Conservation (phyloP, 2,888 invertebrate genomes). For the Drosophila eohydei region DNA sequence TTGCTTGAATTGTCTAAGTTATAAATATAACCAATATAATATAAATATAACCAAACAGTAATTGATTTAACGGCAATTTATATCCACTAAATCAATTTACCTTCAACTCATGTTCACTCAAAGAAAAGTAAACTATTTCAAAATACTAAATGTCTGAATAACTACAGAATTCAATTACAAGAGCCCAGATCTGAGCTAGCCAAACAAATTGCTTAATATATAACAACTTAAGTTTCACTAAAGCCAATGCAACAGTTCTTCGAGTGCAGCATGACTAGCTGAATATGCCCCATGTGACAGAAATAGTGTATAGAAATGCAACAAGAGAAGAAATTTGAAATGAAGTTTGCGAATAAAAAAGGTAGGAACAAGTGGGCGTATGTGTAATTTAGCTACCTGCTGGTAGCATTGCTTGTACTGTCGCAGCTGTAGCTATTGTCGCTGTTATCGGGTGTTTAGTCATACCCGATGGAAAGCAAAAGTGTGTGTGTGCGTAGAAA, state of each 20-base stretch:
- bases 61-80: too few relatives aligned
- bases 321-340: slow-evolving; percentile 10
- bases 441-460: slow-evolving; percentile 56
- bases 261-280: slow-evolving; percentile 8
- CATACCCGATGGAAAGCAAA: slow-evolving; percentile 67
- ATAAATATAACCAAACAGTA: too few relatives aligned
- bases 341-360: slow-evolving; percentile 19
- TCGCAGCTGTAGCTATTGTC: slow-evolving; percentile 10
- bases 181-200: background rate
- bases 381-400: slow-evolving; percentile 53
- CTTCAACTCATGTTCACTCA: too few relatives aligned
- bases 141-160: background rate
- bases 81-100: too few relatives aligned
- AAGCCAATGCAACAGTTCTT: background rate
- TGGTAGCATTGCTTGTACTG: background rate
- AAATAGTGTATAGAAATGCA: slow-evolving; percentile 21
- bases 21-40: too few relatives aligned
- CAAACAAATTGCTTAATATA: background rate
- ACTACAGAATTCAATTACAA: too few relatives aligned
- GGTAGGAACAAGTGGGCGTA: slow-evolving; percentile 55
- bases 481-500: slow-evolving; percentile 61
- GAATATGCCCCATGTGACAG: background rate
- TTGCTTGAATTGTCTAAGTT: too few relatives aligned
- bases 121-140: background rate
- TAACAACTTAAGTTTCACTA: background rate